Evolutionary conservation across 2,888 invertebrate genomes (phyloP).

Genomic region (Homarus gammarus): DNA sequence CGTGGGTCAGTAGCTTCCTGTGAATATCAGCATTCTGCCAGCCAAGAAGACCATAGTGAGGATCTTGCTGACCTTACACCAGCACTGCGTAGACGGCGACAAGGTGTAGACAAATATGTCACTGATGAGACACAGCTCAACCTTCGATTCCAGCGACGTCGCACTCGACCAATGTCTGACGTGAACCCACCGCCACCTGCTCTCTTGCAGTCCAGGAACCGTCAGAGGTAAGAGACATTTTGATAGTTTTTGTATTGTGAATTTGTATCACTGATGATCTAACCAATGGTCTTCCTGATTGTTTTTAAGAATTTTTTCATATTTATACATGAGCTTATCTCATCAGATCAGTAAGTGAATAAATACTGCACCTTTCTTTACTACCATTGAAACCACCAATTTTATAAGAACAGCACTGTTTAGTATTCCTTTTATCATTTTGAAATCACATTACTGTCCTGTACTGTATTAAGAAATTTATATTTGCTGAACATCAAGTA

Average conservation of each 20-base stretch:
- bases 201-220: slow-evolving; percentile 77
- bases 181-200: slow-evolving; percentile 80
- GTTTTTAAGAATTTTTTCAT: too few species aligned
- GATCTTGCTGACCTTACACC: slow-evolving; percentile 81
- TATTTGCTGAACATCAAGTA: too few species aligned
- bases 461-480: too few species aligned
- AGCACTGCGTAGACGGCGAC: slow-evolving; percentile 86
- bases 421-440: too few species aligned
- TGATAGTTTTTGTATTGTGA: too few species aligned
- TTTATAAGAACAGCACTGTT: too few species aligned
- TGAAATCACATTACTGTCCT: too few species aligned
- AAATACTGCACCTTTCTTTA: too few species aligned
- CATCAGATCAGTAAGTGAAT: not conserved
- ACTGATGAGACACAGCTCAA: slow-evolving; percentile 90
- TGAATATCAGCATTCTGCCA: slow-evolving; percentile 74
- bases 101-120: slow-evolving; percentile 90
- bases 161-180: slow-evolving; percentile 79
- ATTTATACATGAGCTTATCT: not conserved
- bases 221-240: slow-evolving; percentile 62
- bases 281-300: too few species aligned
- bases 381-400: too few species aligned
- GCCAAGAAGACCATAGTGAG: slow-evolving; percentile 75
- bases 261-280: too few species aligned
- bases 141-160: slow-evolving; percentile 88
- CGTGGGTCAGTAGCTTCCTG: slow-evolving; percentile 53